These are phyloP conservation scores for Lindbergichthys nudifrons DNA, from an alignment of 2,797 vertebrate species.

Conservation along the genomic window DNA sequence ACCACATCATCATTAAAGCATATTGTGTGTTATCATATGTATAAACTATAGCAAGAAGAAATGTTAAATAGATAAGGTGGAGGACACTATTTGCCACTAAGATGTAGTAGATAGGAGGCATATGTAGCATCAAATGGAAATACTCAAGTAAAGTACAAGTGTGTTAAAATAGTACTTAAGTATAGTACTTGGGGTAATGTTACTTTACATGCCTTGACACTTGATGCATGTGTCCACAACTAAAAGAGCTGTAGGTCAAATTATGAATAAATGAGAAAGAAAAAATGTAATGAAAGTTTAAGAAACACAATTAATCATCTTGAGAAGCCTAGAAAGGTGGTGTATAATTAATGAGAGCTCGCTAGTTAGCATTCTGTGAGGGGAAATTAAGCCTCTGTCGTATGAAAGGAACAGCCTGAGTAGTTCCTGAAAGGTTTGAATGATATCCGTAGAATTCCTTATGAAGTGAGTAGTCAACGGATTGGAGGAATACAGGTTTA, in stretches of 20 bases:
- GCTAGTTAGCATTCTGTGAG: background rate
- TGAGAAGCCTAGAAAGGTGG: background rate
- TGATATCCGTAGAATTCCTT: background rate
- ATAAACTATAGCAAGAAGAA: too few relatives aligned
- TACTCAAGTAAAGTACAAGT: too few relatives aligned
- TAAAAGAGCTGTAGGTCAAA: background rate
- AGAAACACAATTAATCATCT: background rate
- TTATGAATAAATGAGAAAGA: background rate
- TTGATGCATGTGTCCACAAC: background rate
- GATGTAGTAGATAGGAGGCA: too few relatives aligned
- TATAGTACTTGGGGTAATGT: too few relatives aligned
- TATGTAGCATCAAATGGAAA: too few relatives aligned
- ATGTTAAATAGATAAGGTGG: too few relatives aligned
- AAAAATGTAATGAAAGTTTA: background rate
- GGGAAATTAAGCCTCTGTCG: background rate
- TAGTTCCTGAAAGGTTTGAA: background rate
- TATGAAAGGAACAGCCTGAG: background rate
- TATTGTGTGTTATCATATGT: too few relatives aligned
- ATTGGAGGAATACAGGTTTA: background rate
- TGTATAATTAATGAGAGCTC: background rate
- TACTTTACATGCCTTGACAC: background rate
- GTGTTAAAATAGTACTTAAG: too few relatives aligned
- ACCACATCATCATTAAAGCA: too few relatives aligned
- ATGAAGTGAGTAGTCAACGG: background rate
- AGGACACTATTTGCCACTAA: too few relatives aligned